Evolutionary conservation across 2,888 invertebrate species (phyloP), one percentile per base, ranked within the genome.

Genomic region (Sisyra terminalis): DNA sequence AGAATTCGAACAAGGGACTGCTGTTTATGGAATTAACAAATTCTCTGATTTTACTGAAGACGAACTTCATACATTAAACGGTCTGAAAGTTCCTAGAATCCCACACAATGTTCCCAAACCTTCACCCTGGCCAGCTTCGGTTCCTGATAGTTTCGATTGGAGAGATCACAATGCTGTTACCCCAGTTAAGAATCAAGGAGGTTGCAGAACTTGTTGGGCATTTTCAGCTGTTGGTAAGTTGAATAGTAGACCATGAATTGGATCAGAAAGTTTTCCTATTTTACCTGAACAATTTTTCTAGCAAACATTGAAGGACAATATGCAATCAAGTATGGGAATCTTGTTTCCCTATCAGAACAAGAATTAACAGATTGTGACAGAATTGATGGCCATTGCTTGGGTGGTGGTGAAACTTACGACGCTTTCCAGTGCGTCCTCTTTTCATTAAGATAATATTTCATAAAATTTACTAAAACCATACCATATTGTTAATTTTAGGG

Each of bases 331-430:
- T 75, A 81, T 39, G 78, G 78, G 1, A 64, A 80, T 40, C 65
- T 94, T 40, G 54, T 87, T 35, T 85, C 89, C 7, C 73, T 93
- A 16, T 94, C 93, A 0, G 94, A 96, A 58, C 94, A 96, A 65
- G 90, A 93, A 59, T 62, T 98, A 46, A 84, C 98, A 14, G 97
- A 97, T 64, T 98, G 97, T 60, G 97, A 97, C 60, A 82, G 75
- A 46, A 58, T 79, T 29, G 96, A 97, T 59, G 65, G 81, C 5
- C 97, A 93, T 1, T 98, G 97, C 60, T 74, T 78, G 50, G 97
- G 84, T 3, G 84, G 84, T 16, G 68, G 88, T 5, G 3, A 5
- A 24, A 83, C 84, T 47, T 80, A 79, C 48, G 84, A 86, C 56
- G 96, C 96, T 15, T 97, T 92, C 62, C 79, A 76, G 79, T 78